A percentile compares a stretch with the other conserved stretches of the same genome.
Conservation (phyloP, 2,797 vertebrate genomes). For the Anisognathus igniventris region DNA sequence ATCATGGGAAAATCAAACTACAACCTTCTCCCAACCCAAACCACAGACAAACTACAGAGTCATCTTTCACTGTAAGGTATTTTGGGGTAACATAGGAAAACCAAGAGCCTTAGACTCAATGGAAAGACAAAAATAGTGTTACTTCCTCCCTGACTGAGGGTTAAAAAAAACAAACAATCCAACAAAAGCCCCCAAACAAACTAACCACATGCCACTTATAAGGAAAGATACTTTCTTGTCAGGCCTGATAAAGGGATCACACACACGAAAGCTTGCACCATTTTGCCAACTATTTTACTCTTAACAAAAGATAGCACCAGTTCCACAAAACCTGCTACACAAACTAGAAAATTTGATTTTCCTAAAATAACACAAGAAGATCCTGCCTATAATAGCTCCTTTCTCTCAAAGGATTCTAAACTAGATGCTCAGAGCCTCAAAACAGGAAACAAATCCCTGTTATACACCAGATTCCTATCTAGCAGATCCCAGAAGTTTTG, state of each 20-base stretch:
- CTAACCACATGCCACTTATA: neutral
- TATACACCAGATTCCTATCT: neutral
- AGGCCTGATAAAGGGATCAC: neutral
- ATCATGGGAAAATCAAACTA: neutral
- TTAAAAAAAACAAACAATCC: neutral
- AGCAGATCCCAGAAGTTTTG: neutral
- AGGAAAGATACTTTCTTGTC: neutral
- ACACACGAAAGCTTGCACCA: rapidly evolving
- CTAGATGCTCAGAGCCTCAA: neutral
- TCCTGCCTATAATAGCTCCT: neutral
- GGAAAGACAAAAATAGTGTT: neutral
- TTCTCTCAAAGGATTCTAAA: neutral
- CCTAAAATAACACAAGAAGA: neutral
- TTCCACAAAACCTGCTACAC: neutral
- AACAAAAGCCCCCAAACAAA: neutral
- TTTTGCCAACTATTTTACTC: neutral
- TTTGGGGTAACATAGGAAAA: neutral
- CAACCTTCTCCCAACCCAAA: neutral
- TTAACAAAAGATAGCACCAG: neutral
- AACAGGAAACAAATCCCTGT: neutral
- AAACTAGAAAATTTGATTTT: neutral
- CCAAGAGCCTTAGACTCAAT: neutral
- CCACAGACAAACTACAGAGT: neutral
- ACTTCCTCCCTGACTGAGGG: neutral
- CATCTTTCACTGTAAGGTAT: neutral